A percentile compares a stretch with the other conserved stretches of the same genome.
phyloP scores from a whole-genome alignment of 2,797 vertebrate species.

The Sciurus carolinensis region DNA sequence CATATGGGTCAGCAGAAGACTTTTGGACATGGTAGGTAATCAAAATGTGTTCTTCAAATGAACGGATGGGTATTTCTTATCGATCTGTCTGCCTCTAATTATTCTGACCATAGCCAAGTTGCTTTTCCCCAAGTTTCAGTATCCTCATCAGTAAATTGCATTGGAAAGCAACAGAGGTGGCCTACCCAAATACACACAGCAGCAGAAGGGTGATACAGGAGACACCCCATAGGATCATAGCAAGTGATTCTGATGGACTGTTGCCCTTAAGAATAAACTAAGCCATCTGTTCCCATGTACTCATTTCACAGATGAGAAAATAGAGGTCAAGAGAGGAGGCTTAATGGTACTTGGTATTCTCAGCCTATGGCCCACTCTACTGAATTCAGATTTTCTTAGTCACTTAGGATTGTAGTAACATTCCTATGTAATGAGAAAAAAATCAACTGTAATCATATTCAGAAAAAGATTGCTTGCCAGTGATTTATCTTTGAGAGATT shows the following conservation, averaged over 20 bases:
- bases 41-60: not conserved
- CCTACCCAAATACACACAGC: not conserved
- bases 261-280: not conserved
- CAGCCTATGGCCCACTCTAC: not conserved
- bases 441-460: not conserved
- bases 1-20: not conserved
- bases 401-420: not conserved
- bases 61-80: not conserved
- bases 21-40: not conserved
- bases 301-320: slow-evolving; percentile 5
- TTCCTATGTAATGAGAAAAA: not conserved
- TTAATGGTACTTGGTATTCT: not conserved
- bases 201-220: not conserved
- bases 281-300: too few species aligned
- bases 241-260: not conserved
- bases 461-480: slow-evolving; percentile 45
- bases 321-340: not conserved
- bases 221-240: not conserved
- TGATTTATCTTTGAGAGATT: not conserved
- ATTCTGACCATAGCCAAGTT: not conserved
- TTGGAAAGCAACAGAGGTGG: not conserved
- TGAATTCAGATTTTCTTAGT: not conserved
- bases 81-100: not conserved
- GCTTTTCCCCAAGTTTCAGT: not conserved
- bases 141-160: not conserved